Percentiles rank a stretch among this genome's conserved stretches.
These are phyloP conservation scores for Bruchidius siliquastri DNA, from an alignment of 2,888 invertebrate genomes.

Conservation along the genomic window DNA sequence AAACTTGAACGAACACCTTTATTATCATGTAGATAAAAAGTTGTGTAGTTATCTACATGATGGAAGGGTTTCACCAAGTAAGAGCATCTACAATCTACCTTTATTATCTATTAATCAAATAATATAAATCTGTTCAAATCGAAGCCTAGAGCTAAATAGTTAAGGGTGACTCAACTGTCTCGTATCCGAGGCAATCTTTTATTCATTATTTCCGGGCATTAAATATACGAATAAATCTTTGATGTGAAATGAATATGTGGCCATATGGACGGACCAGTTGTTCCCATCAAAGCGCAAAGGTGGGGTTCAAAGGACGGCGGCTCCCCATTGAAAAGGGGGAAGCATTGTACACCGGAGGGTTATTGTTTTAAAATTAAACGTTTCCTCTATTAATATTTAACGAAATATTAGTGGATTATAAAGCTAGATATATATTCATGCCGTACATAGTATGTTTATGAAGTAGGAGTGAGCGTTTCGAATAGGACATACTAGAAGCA, in stretches of 20 bases:
- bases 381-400: neutral
- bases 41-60: too few relatives aligned
- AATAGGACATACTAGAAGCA: too few relatives aligned
- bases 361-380: neutral
- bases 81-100: too few relatives aligned
- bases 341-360: neutral
- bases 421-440: neutral
- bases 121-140: neutral
- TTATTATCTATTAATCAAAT: too few relatives aligned
- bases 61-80: too few relatives aligned
- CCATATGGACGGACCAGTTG: neutral
- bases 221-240: neutral
- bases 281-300: neutral
- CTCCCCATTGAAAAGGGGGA: neutral
- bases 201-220: neutral
- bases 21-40: too few relatives aligned
- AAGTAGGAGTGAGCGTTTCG: too few relatives aligned
- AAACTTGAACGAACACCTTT: too few relatives aligned
- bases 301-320: neutral
- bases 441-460: neutral
- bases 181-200: neutral
- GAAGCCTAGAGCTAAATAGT: too few relatives aligned
- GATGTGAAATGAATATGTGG: neutral
- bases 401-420: neutral
- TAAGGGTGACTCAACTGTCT: neutral